Conservation (phyloP, 1,140 invertebrate species). For the Lethrus apterus region DNA sequence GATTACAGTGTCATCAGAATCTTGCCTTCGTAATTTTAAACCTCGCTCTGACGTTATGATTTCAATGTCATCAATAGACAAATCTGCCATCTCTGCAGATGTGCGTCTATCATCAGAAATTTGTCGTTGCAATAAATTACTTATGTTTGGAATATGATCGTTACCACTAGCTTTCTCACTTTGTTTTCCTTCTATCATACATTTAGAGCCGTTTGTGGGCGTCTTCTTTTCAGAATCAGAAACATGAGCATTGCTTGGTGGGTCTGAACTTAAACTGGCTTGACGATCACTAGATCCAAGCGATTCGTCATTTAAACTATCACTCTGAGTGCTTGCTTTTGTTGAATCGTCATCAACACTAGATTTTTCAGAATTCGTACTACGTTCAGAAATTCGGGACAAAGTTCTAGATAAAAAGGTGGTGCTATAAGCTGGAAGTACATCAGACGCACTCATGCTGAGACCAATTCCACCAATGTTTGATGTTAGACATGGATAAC, state of each 20-base stretch:
- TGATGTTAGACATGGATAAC: constrained; percentile 52
- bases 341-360: constrained; percentile 78
- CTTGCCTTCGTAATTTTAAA: constrained; percentile 34
- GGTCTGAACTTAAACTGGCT: constrained; percentile 75
- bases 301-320: constrained; percentile 76
- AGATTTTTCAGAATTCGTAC: constrained; percentile 76
- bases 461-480: constrained; percentile 45
- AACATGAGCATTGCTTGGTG: constrained; percentile 59
- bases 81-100: constrained; percentile 72
- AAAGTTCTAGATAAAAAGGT: constrained; percentile 71
- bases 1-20: constrained; percentile 41
- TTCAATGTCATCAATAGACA: constrained; percentile 61
- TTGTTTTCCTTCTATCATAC: constrained; percentile 25
- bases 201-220: constrained; percentile 22
- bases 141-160: constrained; percentile 30
- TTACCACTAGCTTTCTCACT: constrained; percentile 29
- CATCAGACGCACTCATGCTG: constrained; percentile 47
- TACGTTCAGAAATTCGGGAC: constrained; percentile 78
- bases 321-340: constrained; percentile 67
- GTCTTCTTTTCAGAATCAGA: constrained; percentile 42
- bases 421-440: constrained; percentile 58
- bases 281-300: constrained; percentile 74
- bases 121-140: constrained; percentile 37
- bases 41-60: constrained; percentile 40
- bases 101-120: constrained; percentile 72